Conservation (phyloP, 2,113 vertebrate species). For the Isurus oxyrinchus region DNA sequence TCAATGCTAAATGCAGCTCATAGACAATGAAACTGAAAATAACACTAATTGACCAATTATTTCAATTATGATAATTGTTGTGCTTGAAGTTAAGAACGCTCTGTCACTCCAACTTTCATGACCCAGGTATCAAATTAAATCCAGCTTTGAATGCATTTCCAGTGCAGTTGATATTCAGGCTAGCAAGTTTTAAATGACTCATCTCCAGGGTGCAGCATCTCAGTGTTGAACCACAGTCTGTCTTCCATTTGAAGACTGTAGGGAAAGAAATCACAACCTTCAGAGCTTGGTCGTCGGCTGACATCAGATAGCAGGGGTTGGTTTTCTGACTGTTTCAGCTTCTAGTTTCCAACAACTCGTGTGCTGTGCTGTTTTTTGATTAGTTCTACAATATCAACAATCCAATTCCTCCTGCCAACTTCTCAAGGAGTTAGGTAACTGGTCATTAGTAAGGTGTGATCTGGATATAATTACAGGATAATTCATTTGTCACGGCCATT, state of each 20-base stretch:
- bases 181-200: not conserved
- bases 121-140: not conserved
- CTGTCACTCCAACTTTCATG: not conserved
- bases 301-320: conserved; percentile 33
- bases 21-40: not conserved
- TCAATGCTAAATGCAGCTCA: not conserved
- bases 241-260: not conserved
- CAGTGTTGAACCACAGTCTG: not conserved
- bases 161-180: not conserved
- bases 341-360: not conserved
- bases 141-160: not conserved
- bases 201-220: not conserved
- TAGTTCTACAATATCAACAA: not conserved
- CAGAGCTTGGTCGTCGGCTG: conserved; percentile 36
- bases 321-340: not conserved
- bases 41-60: not conserved
- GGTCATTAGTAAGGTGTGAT: conserved; percentile 4
- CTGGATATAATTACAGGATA: not conserved
- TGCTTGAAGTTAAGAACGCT: not conserved
- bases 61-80: not conserved
- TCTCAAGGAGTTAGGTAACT: not conserved
- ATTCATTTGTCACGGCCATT: not conserved
- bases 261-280: not conserved
- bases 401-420: not conserved
- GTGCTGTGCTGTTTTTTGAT: not conserved